phyloP scores from a whole-genome alignment of 2,888 invertebrate species.

The Volucella bombylans region DNA sequence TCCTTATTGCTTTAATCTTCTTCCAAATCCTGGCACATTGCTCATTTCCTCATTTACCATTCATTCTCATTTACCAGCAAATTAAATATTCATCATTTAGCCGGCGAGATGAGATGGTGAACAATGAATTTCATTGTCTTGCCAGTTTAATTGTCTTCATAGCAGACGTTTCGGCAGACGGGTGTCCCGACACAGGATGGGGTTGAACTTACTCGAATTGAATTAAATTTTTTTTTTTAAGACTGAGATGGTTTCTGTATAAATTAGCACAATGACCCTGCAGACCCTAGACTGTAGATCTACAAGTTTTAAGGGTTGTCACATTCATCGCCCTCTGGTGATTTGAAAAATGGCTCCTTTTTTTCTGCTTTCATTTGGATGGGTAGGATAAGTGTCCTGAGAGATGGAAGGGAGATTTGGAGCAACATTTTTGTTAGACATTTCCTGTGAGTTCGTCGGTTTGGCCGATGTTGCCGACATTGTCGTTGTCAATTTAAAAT shows the following conservation, averaged over 20 bases:
- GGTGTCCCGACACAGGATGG: neutral
- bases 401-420: slow-evolving; percentile 45
- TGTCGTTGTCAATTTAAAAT: neutral
- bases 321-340: slow-evolving; percentile 27
- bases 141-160: slow-evolving; percentile 43
- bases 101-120: slow-evolving; percentile 2
- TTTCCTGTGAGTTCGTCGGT: neutral
- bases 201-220: slow-evolving; percentile 26
- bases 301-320: slow-evolving; percentile 9
- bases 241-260: slow-evolving; percentile 31
- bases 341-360: slow-evolving; percentile 2
- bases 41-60: slow-evolving; percentile 2
- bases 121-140: slow-evolving; percentile 55
- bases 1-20: neutral
- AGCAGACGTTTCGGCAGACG: slow-evolving; percentile 32
- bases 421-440: slow-evolving; percentile 16
- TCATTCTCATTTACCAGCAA: slow-evolving; percentile 14
- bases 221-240: slow-evolving; percentile 33
- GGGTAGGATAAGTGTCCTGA: slow-evolving; percentile 28
- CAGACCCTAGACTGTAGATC: neutral
- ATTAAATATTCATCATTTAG: slow-evolving; percentile 58
- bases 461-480: neutral
- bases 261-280: slow-evolving; percentile 33
- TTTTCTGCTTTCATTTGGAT: slow-evolving; percentile 31
- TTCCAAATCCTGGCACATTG: too few species aligned